Evolutionary conservation across 2,888 invertebrate species (phyloP).

Genomic region (Trachelus tabidus): DNA sequence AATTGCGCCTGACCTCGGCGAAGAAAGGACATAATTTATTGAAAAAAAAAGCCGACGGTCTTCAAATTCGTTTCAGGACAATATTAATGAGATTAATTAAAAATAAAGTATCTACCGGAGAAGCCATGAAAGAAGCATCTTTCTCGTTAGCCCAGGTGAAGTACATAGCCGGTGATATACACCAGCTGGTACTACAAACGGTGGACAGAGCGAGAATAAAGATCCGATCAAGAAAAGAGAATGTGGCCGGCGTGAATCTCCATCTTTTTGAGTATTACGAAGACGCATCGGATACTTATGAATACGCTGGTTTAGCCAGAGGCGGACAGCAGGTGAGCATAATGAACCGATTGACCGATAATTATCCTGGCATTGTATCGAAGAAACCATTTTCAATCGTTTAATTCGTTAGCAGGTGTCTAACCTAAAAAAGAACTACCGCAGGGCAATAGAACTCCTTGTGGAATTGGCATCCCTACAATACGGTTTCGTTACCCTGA

Average conservation of each 20-base stretch:
- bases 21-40: conserved; percentile 73
- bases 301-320: conserved; percentile 72
- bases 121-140: conserved; percentile 74
- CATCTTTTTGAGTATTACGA: conserved; percentile 72
- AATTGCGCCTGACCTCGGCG: conserved; percentile 72
- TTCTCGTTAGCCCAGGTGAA: conserved; percentile 76
- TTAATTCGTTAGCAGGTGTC: conserved; percentile 72
- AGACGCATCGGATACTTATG: conserved; percentile 70
- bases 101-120: conserved; percentile 73
- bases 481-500: conserved; percentile 74
- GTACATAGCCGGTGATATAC: conserved; percentile 74
- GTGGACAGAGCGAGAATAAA: conserved; percentile 73
- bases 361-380: neutral
- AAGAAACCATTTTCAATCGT: conserved; percentile 68
- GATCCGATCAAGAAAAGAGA: conserved; percentile 70
- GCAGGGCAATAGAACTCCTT: conserved; percentile 75
- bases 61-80: conserved; percentile 71
- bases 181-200: conserved; percentile 73
- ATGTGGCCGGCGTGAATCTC: conserved; percentile 73
- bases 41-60: conserved; percentile 75
- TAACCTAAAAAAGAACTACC: conserved; percentile 95
- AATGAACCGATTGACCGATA: neutral
- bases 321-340: conserved; percentile 71
- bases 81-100: conserved; percentile 73
- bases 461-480: conserved; percentile 74